These are phyloP conservation scores for Acanthisitta chloris DNA, from an alignment of 2,113 vertebrate species.

Conservation along the genomic window DNA sequence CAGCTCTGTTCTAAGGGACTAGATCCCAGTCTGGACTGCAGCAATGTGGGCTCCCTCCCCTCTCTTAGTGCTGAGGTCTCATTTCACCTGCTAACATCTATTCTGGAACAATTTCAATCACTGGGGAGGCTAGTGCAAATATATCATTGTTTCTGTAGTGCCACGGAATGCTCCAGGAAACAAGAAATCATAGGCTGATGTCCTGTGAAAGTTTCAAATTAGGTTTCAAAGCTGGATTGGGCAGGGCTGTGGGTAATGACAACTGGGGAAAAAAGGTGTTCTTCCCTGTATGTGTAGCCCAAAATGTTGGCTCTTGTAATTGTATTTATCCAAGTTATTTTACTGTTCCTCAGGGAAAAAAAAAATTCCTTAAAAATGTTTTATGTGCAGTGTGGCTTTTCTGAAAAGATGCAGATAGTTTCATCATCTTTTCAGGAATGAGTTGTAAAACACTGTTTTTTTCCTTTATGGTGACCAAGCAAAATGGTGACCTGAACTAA, in stretches of 20 bases:
- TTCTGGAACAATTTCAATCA: neutral
- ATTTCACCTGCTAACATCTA: neutral
- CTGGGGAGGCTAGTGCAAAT: neutral
- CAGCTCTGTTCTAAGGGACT: accelerated
- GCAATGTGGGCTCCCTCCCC: neutral
- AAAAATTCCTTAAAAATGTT: neutral
- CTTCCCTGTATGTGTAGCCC: neutral
- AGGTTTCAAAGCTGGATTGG: neutral
- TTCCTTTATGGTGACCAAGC: neutral
- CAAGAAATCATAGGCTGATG: neutral
- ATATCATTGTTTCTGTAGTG: neutral
- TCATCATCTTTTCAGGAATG: neutral
- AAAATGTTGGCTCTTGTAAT: neutral
- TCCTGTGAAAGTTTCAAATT: neutral
- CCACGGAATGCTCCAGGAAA: neutral
- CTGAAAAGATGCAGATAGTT: neutral
- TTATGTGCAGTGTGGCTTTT: neutral
- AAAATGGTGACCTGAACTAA: too few relatives aligned
- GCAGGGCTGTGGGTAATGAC: neutral
- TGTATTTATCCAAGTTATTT: neutral
- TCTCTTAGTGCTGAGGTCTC: neutral
- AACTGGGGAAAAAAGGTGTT: neutral
- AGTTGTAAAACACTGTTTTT: neutral
- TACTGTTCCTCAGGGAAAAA: neutral
- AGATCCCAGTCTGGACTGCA: neutral